Base-by-base conservation (phyloP, 2,113 vertebrate species). In the Ammodytes marinus region DNA sequence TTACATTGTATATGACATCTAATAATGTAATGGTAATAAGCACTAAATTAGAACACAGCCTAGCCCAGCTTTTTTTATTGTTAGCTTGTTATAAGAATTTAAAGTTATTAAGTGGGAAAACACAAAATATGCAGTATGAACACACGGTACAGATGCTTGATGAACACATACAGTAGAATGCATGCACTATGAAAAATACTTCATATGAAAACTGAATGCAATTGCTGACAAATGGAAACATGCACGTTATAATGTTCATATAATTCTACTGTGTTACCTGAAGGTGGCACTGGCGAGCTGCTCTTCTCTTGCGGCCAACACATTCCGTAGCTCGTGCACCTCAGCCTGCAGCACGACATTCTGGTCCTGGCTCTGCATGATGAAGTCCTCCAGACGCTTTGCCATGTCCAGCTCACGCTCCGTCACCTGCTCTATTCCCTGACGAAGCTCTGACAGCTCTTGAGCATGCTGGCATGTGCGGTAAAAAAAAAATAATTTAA, bases 321-420 rank as follows among this genome's bases (percentile, higher is more conserved):
- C 88, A 5, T 87, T 78, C 52, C 85, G 85, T 47, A 99, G 89
- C 6, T 95, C 95, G 1, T 90, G 86, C 35, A 97, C 80, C 83
- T 96, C 92, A 0, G 78, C 60, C 79, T 91, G 93, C 87, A 95
- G 91, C 86, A 93, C 63, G 58, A 85, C 81, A 84, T 94, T 95
- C 82, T 96, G 95, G 81, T 95, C 94, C 69, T 95, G 93, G 50
- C 91, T 95, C 75, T 94, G 90, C 8, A 77, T 86, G 3, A 96
- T 96, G 81, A 95, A 96, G 82, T 96, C 95, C 80, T 96, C 95
- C 70, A 96, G 80, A 5, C 95, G 93, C 40, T 95, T 95, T 10
- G 94, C 95, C 95, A 95, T 94, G 83, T 95, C 95, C 86, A 96
- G 86, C 85, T 96, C 95, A 0, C 94, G 87, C 74, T 95, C 95